Base-by-base conservation (phyloP, 92 coral and sea anemone genomes). In the Hydrozoanthus gracilis region DNA sequence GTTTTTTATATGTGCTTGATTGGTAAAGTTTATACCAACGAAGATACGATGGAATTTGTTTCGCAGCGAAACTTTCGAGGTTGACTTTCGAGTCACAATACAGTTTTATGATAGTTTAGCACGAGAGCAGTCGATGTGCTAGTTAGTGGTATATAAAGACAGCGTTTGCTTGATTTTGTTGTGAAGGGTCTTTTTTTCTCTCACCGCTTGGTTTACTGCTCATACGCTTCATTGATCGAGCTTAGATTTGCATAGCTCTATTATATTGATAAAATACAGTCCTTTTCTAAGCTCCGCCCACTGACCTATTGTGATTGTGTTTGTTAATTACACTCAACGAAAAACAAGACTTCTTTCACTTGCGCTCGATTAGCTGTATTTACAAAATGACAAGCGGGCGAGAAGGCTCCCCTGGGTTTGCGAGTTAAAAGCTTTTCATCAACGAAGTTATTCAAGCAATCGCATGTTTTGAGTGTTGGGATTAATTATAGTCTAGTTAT, bases 51-150 rank as follows among this genome's bases (percentile, higher is more conserved):
- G 87, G 93, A 88, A 88, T 61, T 83, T 92, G 98, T 94, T 94
- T 94, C 98, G 98, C 92, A 94, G 93, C 98, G 98, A 92, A 94
- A 94, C 98, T 86, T 82, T 67, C 76, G 91, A 87, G 98, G 92
- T 91, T 86, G 98, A 90, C 98, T 92, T 82, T 67, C 15, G 54
- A 84, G 88, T 87, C 86, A 78, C 83, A 79, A 87, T 83, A 15
- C 18, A 0, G 72, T 51, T 82, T 82, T 79, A 16, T 64, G 69
- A 60, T 45, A 65, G 20, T 9, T 65, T 79, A 46, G 49, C 35
- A 12, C 54, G 61, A 48, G 10, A 4, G 8, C 51, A 52, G 51
- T 35, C 17, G 73, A 3, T 62, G 64, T 16, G 47, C 64, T 16
- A 62, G 9, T 35, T 18, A 20, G 66, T 44, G 51, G 9, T 44